Conservation (phyloP, 2,888 invertebrate species). For the Heliconius ethilla region DNA sequence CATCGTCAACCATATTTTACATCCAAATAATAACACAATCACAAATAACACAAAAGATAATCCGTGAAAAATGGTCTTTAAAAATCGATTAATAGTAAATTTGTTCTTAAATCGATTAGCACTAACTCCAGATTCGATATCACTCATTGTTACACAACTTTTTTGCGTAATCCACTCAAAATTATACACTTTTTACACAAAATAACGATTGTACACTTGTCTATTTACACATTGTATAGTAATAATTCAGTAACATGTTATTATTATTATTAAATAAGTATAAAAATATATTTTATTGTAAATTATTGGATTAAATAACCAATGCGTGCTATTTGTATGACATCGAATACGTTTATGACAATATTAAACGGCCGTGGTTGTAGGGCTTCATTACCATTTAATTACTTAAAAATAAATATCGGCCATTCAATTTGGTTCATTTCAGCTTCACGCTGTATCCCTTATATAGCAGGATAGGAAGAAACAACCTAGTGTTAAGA, state of each 20-base stretch:
- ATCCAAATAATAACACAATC: conserved; percentile 36
- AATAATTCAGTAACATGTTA: background rate
- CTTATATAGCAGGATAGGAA: background rate
- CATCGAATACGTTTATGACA: conserved; percentile 4
- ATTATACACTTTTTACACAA: background rate
- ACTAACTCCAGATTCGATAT: conserved; percentile 34
- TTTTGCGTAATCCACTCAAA: background rate
- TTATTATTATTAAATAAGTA: background rate
- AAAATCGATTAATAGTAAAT: conserved; percentile 36
- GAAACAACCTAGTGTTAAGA: background rate
- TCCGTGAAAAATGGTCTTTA: conserved; percentile 45
- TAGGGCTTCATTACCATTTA: conserved; percentile 1
- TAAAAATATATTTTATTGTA: background rate
- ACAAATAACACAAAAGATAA: conserved; percentile 42
- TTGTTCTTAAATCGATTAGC: conserved; percentile 6
- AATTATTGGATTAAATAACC: background rate
- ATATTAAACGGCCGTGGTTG: background rate
- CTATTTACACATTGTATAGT: background rate
- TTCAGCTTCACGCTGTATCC: background rate
- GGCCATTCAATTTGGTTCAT: background rate
- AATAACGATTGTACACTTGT: background rate
- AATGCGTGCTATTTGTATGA: conserved; percentile 5
- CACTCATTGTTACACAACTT: conserved; percentile 42
- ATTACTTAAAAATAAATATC: background rate
- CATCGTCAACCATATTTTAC: conserved; percentile 44